Evolutionary conservation across 2,113 vertebrate species (phyloP).

Genomic region (Ochotona princeps): DNA sequence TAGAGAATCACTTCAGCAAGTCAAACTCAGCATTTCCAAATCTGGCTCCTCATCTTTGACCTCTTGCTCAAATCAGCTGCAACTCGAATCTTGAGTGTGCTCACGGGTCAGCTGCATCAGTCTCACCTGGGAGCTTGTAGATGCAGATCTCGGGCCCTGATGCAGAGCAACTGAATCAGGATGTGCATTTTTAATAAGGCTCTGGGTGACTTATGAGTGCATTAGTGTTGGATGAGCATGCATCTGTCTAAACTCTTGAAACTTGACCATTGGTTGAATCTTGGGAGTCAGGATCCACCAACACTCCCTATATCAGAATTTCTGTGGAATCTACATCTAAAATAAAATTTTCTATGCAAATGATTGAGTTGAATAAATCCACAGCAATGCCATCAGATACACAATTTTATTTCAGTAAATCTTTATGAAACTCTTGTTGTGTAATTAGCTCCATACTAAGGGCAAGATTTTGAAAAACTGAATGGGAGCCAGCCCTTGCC

Average conservation of each 20-base stretch:
- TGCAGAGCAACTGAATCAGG: neutral
- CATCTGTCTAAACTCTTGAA: neutral
- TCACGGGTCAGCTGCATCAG: neutral
- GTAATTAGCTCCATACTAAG: neutral
- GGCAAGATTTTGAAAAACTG: neutral
- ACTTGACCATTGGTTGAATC: neutral
- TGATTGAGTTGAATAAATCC: neutral
- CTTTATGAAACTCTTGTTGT: neutral
- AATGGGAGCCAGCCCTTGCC: neutral
- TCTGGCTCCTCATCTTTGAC: neutral
- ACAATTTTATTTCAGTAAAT: neutral
- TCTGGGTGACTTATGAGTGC: neutral
- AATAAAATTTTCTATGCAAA: neutral
- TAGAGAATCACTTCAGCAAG: neutral
- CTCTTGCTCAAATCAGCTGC: neutral
- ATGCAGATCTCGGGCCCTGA: neutral
- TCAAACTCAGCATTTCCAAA: slow-evolving; percentile 18
- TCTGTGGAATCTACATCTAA: neutral
- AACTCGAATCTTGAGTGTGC: neutral
- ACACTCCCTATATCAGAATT: neutral
- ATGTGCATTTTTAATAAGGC: neutral
- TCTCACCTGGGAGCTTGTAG: neutral
- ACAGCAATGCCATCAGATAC: neutral
- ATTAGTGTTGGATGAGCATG: neutral
- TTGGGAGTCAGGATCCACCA: neutral